phyloP scores from a whole-genome alignment of 1,140 invertebrate species.

The Aphaenogaster ashmeadi region DNA sequence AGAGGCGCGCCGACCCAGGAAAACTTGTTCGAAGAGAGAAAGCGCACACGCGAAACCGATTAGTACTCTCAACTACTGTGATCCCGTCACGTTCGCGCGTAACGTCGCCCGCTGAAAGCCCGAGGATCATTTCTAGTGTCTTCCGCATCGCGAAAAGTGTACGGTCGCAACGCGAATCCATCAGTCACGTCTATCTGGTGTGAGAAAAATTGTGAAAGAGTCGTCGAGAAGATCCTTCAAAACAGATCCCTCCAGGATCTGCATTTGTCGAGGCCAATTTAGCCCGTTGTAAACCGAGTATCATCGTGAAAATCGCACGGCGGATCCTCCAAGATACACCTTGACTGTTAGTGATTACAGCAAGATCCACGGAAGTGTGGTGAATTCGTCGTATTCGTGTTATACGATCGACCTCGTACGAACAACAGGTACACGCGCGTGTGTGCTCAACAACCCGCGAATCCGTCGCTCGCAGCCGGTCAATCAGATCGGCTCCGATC shows the following conservation, averaged over 20 bases:
- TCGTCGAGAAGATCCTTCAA: background rate
- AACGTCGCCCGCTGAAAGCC: slow-evolving; percentile 2
- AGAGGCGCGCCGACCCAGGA: slow-evolving; percentile 17
- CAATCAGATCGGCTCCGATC: slow-evolving; percentile 21
- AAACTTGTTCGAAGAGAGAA: slow-evolving; percentile 29
- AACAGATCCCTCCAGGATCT: background rate
- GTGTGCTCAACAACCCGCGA: slow-evolving; percentile 40
- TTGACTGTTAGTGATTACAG: slow-evolving; percentile 20
- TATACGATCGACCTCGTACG: slow-evolving; percentile 22
- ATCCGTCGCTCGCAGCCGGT: slow-evolving; percentile 19
- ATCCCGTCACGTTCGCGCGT: slow-evolving; percentile 16
- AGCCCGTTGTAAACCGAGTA: background rate
- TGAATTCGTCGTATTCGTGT: slow-evolving; percentile 33
- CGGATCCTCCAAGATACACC: background rate
- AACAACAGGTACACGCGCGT: slow-evolving; percentile 46
- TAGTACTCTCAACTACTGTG: background rate
- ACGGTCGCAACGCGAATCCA: slow-evolving; percentile 38
- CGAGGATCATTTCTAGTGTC: slow-evolving; percentile 40
- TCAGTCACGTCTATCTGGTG: slow-evolving; percentile 13
- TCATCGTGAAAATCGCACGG: background rate
- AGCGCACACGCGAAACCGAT: slow-evolving; percentile 1
- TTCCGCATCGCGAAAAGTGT: slow-evolving; percentile 52
- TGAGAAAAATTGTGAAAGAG: slow-evolving; percentile 31
- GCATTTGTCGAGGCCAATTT: background rate
- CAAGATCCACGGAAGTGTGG: slow-evolving; percentile 46